Conservation (phyloP, 2,113 vertebrate species). For the Balaenoptera acutorostrata region DNA sequence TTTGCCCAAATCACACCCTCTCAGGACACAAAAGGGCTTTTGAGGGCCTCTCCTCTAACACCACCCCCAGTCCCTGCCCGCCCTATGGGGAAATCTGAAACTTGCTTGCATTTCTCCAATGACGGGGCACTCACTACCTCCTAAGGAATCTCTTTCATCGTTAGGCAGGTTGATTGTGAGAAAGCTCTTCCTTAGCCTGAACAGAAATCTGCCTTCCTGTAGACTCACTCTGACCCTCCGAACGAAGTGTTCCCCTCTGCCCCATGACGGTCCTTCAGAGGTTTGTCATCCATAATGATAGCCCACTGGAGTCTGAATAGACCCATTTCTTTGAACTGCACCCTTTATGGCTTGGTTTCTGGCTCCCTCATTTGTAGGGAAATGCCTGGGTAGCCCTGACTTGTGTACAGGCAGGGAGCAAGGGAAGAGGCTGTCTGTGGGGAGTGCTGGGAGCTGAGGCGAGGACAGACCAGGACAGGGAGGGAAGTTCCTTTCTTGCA, state of each 20-base stretch:
- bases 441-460: background rate
- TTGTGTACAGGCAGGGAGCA: background rate
- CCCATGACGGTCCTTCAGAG: background rate
- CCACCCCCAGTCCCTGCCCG: background rate
- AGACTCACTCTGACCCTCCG: background rate
- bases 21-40: background rate
- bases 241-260: background rate
- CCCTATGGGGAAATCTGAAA: background rate
- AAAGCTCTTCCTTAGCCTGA: background rate
- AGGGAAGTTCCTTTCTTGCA: background rate
- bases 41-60: background rate
- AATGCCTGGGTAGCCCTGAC: background rate
- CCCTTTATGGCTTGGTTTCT: background rate
- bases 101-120: background rate
- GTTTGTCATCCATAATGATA: background rate
- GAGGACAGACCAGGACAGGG: background rate
- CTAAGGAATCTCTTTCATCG: background rate
- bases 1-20: constrained; percentile 27
- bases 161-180: background rate
- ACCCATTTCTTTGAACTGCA: background rate
- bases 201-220: background rate
- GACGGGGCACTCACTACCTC: background rate
- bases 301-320: background rate
- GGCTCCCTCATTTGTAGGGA: background rate
- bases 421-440: background rate